These are phyloP conservation scores for Dicrurus megarhynchus DNA, from an alignment of 2,113 vertebrate species.

Conservation along the genomic window DNA sequence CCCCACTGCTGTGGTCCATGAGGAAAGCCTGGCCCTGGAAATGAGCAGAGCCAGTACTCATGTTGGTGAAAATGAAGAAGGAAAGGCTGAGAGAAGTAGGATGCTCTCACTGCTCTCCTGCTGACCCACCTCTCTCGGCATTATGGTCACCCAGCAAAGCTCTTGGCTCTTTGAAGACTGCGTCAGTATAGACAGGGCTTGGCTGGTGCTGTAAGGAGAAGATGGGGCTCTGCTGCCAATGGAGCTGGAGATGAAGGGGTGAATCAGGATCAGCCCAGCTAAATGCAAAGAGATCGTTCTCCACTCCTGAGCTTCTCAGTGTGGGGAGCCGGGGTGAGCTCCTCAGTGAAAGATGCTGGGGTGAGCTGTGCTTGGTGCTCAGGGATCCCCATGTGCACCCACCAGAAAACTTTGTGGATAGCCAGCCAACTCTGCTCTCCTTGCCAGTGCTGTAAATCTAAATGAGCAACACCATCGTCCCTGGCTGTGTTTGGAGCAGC, in stretches of 20 bases:
- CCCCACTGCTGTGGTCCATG: rapidly evolving
- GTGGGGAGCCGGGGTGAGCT: neutral
- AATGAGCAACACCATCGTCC: neutral
- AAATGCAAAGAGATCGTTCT: neutral
- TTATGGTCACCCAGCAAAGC: neutral
- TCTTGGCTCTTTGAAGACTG: neutral
- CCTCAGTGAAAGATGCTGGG: neutral
- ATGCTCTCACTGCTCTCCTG: neutral
- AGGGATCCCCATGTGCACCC: neutral
- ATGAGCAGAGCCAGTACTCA: neutral
- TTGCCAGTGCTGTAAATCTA: neutral
- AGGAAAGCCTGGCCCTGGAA: neutral
- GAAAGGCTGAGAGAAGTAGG: neutral
- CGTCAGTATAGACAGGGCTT: rapidly evolving
- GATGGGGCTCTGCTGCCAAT: neutral
- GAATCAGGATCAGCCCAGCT: neutral
- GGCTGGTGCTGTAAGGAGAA: neutral
- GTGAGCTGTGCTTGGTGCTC: neutral
- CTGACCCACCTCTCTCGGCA: rapidly evolving
- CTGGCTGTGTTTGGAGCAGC: neutral
- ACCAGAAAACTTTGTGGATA: neutral
- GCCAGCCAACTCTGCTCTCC: neutral
- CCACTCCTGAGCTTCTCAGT: neutral
- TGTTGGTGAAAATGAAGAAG: neutral
- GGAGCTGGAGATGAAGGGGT: neutral